Evolutionary conservation across 2,888 invertebrate species (phyloP).

Genomic region (Campoletis raptor): DNA sequence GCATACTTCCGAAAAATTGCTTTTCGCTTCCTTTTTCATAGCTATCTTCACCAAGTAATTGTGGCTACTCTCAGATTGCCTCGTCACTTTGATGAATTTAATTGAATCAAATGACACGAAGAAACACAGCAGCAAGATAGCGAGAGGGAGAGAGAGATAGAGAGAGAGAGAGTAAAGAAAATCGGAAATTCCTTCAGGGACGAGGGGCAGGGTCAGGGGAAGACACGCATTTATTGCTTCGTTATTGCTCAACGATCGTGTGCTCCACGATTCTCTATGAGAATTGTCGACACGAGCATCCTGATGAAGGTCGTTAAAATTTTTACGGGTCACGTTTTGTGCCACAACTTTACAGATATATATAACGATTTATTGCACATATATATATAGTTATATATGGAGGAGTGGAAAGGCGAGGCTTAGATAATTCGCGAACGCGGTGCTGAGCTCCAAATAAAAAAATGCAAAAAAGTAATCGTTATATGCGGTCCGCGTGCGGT

Average conservation of each 20-base stretch:
- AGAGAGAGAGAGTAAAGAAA: slow-evolving; percentile 4
- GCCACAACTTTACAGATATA: not conserved
- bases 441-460: slow-evolving; percentile 15
- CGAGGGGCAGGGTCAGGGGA: not conserved
- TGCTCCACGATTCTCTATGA: slow-evolving; percentile 34
- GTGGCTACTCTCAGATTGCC: not conserved
- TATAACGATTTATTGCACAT: not conserved
- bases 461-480: slow-evolving; percentile 49
- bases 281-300: slow-evolving; percentile 38
- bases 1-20: not conserved
- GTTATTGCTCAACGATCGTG: slow-evolving; percentile 56
- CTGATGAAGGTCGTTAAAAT: slow-evolving; percentile 51
- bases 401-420: slow-evolving; percentile 26
- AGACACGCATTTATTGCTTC: slow-evolving; percentile 41
- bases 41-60: not conserved
- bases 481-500: slow-evolving; percentile 51
- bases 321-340: slow-evolving; percentile 61
- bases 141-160: too few relatives aligned
- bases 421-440: slow-evolving; percentile 57
- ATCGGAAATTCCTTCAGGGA: not conserved
- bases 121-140: not conserved
- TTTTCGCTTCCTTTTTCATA: too few relatives aligned
- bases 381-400: not conserved
- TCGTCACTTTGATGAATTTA: not conserved
- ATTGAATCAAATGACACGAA: not conserved